Conservation (phyloP, 2,888 invertebrate genomes). For the Eretmocerus hayati region DNA sequence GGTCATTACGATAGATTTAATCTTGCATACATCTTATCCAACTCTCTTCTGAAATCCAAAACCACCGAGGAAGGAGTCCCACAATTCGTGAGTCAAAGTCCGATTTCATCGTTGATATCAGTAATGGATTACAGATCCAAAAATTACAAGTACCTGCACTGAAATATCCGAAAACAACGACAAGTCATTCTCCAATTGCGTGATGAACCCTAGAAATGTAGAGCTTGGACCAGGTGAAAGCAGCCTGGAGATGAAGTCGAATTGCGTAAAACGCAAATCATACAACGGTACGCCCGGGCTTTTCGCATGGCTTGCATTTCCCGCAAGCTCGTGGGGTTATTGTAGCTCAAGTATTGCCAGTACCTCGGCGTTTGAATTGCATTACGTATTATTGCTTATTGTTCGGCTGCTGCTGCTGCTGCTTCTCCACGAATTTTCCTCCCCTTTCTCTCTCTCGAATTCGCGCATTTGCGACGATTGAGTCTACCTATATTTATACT, state of each 20-base stretch:
- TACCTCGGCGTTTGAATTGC: slow-evolving; percentile 42
- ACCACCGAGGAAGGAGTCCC: not conserved
- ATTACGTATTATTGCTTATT: slow-evolving; percentile 45
- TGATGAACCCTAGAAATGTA: slow-evolving; percentile 30
- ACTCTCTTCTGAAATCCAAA: too few species aligned
- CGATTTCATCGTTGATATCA: too few species aligned
- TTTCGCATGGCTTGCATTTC: slow-evolving; percentile 42
- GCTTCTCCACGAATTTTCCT: slow-evolving; percentile 6
- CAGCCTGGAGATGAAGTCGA: slow-evolving; percentile 25
- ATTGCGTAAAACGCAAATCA: slow-evolving; percentile 42
- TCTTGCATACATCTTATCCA: too few species aligned
- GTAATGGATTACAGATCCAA: too few species aligned
- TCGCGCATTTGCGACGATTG: not conserved
- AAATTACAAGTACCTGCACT: too few species aligned
- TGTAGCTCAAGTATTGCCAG: slow-evolving; percentile 39
- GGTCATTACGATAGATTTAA: too few species aligned
- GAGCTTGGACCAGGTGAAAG: slow-evolving; percentile 18
- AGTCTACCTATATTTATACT: not conserved
- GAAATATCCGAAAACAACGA: too few species aligned
- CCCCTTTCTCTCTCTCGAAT: not conserved
- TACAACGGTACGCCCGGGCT: slow-evolving; percentile 36
- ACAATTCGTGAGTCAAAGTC: too few species aligned
- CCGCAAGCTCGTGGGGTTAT: slow-evolving; percentile 30
- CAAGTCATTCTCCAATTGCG: too few species aligned
- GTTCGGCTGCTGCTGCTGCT: slow-evolving; percentile 29